Evolutionary conservation across 2,888 invertebrate genomes (phyloP), one percentile per base, ranked within the genome.

Genomic region (Ganaspis brasiliensis): DNA sequence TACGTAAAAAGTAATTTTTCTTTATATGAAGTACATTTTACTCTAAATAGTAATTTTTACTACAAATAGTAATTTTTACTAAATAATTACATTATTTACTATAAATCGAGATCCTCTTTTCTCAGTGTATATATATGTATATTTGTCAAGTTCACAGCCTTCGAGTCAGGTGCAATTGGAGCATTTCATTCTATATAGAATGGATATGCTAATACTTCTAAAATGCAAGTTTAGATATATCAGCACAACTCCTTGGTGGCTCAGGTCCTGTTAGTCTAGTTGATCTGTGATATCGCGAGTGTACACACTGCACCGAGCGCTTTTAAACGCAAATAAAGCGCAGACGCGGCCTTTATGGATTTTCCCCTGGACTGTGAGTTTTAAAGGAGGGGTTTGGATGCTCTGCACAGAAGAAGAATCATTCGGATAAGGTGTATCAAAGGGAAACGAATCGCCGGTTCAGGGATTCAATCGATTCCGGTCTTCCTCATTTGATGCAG

Each of bases 331-430:
- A 19, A 82, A 80, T 75, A 78, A 72, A 63, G 90, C 91, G 91
- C 91, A 91, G 89, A 87, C 91, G 90, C 91, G 85, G 74, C 80
- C 83, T 87, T 91, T 91, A 91, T 91, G 89, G 91, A 91, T 91
- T 91, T 91, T 91, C 89, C 87, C 86, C 73, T 82, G 79, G 78
- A 79, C 75, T 79, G 77, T 77, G 72, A 72, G 74, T 78, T 72
- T 75, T 70, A 71, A 73, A 76, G 78, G 79, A 79, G 78, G 80
- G 75, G 79, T 79, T 77, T 76, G 71, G 76, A 76, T 79, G 79
- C 79, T 35, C 81, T 76, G 77, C 73, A 79, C 76, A 79, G 55
- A 80, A 79, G 24, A 67, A 45, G 67, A 45, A 67, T 24, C 16
- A 57, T 72, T 52, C 70, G 24, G 52, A 40, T 52, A 55, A 70